Percentiles rank a stretch among this genome's conserved stretches.
Evolutionary conservation across 2,113 vertebrate species (phyloP).

Genomic region (Datnioides undecimradiatus): DNA sequence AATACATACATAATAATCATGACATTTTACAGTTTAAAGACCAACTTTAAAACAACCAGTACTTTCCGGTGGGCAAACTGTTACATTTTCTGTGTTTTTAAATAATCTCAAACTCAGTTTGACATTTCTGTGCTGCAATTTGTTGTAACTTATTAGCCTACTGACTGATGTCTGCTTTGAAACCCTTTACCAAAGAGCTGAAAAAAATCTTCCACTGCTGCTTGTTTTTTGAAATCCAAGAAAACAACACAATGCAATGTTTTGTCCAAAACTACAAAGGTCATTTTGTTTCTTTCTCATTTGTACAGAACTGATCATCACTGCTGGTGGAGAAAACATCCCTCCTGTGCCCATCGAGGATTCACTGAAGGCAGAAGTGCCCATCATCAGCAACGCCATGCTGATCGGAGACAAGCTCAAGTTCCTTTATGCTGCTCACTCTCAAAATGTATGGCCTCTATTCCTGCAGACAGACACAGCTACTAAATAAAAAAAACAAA

Average conservation of each 20-base stretch:
- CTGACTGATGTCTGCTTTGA: no score
- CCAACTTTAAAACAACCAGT: no score
- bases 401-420: constrained; percentile 86
- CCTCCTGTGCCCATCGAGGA: constrained; percentile 85
- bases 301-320: constrained; percentile 85
- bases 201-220: no score
- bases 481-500: not conserved
- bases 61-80: no score
- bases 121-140: no score
- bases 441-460: constrained; percentile 78
- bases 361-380: constrained; percentile 76
- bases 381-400: constrained; percentile 85
- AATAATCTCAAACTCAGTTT: no score
- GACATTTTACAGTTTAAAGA: no score
- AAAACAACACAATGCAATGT: not conserved
- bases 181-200: no score
- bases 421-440: constrained; percentile 86
- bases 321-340: constrained; percentile 87
- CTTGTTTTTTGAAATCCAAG: no score
- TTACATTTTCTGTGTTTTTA: no score
- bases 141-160: no score
- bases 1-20: no score
- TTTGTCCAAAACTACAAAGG: not conserved
- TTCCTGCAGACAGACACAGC: not conserved
- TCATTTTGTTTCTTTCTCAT: not conserved